phyloP scores from a whole-genome alignment of 2,797 vertebrate genomes.

The Apogon hyalosoma region DNA sequence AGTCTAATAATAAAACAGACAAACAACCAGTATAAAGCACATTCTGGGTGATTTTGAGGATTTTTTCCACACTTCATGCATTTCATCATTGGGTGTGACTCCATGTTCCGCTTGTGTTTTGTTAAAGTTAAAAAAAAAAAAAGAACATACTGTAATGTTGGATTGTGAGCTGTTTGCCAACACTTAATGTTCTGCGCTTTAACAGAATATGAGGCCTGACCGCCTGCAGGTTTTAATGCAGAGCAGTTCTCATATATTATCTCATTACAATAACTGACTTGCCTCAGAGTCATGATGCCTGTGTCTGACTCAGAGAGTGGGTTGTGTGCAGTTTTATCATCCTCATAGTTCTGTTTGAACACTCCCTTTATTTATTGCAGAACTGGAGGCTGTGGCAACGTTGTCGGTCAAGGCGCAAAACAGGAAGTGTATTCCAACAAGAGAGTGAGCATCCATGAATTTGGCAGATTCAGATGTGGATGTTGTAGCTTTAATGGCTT shows the following conservation, averaged over 20 bases:
- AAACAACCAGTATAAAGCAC: no score
- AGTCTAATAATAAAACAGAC: no score
- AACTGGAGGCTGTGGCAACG: conserved; percentile 14
- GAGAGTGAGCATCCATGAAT: not conserved
- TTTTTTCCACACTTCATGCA: no score
- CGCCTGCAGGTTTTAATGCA: not conserved
- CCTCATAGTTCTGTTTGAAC: not conserved
- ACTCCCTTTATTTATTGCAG: conserved; percentile 18
- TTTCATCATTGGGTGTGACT: no score
- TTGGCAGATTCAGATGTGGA: not conserved
- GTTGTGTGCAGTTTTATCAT: not conserved
- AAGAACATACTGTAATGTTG: no score
- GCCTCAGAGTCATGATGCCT: not conserved
- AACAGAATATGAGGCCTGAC: not conserved
- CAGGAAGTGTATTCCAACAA: conserved; percentile 5
- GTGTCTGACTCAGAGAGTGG: not conserved
- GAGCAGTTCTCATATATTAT: not conserved
- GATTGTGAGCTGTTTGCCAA: no score
- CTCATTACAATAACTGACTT: not conserved
- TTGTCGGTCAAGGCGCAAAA: not conserved
- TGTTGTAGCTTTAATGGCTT: not conserved
- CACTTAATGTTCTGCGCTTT: no score
- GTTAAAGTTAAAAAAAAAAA: no score
- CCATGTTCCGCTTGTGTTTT: no score
- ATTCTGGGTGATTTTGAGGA: no score